Conservation (phyloP, 1,140 invertebrate genomes). For the Pemphigus obesinymphae region DNA sequence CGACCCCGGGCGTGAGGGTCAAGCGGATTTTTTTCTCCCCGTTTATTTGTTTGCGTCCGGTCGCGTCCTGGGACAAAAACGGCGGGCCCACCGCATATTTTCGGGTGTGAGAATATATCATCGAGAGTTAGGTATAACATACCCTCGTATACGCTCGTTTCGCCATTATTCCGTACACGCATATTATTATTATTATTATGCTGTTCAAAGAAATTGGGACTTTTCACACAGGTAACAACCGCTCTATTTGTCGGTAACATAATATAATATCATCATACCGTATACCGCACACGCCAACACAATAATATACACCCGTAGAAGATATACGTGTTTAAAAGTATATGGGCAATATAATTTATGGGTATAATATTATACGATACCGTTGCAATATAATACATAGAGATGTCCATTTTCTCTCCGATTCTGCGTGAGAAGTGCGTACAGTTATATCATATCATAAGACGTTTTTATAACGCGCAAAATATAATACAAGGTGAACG, state of each 20-base stretch:
- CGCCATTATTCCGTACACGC: not conserved
- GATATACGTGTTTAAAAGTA: no score
- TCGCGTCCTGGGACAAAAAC: not conserved
- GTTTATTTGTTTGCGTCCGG: not conserved
- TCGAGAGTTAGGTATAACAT: no score
- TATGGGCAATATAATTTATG: no score
- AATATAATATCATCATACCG: no score
- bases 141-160: not conserved
- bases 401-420: no score
- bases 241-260: not conserved
- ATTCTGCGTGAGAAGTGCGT: no score
- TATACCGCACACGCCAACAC: not conserved
- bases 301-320: no score
- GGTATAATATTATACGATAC: no score
- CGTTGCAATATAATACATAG: no score
- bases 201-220: conserved; percentile 21
- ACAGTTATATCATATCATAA: no score
- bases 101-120: not conserved
- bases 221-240: conserved; percentile 27
- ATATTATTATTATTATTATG: not conserved
- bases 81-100: not conserved
- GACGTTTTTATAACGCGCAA: no score
- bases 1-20: not conserved
- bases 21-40: not conserved
- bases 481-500: no score